Base-by-base conservation (phyloP, 2,797 vertebrate species). In the Tapirus indicus region DNA sequence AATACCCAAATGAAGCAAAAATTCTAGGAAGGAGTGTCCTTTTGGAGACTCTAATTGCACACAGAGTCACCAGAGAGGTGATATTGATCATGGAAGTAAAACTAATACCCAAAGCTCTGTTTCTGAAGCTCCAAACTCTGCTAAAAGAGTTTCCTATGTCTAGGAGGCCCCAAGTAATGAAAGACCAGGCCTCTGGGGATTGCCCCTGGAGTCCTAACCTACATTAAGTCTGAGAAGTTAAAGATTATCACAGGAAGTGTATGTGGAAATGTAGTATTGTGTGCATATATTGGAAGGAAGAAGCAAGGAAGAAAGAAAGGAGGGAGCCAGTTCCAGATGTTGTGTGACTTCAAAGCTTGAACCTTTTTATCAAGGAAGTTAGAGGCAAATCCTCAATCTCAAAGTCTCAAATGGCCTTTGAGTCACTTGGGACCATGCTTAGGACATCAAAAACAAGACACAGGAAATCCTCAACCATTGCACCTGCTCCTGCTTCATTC, bases 331-430 rank as follows among this genome's bases (percentile, higher is more conserved):
- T 35, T 91, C 18, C 23, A 58, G 14, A 14, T 91, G 13, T 77
- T 86, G 35, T 13, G 17, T 92, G 44, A 86, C 78, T 91, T 96
- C 20, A 83, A 68, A 91, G 7, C 47, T 79, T 94, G 75, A 74
- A 83, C 0, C 2, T 86, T 83, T 77, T 69, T 56, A 52, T 69
- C 35, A 38, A 66, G 29, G 11, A 25, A 79, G 32, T 91, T 68
- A 78, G 47, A 88, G 20, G 5, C 35, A 94, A 72, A 86, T 75
- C 13, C 77, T 97, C 82, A 52, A 54, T 66, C 25, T 29, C 13
- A 77, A 89, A 82, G 75, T 56, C 27, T 35, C 16, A 84, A 69
- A 49, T 71, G 41, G 23, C 17, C n/a, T 78, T 94, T 47, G 44
- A 92, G 74, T 94, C 18, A 13, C 74, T 95, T 85, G 29, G 14